Evolutionary conservation across 2,888 invertebrate genomes (phyloP).

Genomic region (Cheilosia grossa): DNA sequence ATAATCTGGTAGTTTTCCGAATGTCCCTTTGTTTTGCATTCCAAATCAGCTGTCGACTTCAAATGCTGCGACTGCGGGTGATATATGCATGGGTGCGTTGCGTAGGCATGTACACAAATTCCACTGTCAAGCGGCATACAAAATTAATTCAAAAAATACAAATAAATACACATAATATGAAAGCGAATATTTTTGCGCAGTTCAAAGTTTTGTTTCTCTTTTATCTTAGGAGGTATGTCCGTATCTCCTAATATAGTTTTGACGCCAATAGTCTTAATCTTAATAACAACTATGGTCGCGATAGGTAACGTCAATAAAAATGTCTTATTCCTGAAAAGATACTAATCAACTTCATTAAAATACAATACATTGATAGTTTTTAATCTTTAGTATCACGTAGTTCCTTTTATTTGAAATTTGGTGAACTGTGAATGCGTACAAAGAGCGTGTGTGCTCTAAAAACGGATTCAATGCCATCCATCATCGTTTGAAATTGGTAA

Average conservation of each 20-base stretch:
- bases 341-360: not conserved
- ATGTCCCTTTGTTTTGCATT: not conserved
- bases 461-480: conserved; percentile 39
- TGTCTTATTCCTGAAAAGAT: not conserved
- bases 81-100: too few species aligned
- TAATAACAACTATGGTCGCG: not conserved
- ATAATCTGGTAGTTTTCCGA: conserved; percentile 2
- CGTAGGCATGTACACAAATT: too few species aligned
- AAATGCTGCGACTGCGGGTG: not conserved
- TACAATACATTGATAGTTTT: not conserved
- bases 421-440: not conserved
- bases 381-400: not conserved
- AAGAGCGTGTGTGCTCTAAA: conserved; percentile 15
- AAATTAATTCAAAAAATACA: too few species aligned
- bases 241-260: too few species aligned
- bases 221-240: too few species aligned
- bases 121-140: too few species aligned
- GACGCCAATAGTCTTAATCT: not conserved
- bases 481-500: not conserved
- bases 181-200: too few species aligned
- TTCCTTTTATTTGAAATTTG: not conserved
- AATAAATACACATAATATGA: too few species aligned
- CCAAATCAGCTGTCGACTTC: not conserved
- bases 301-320: not conserved
- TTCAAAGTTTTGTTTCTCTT: too few species aligned